phyloP scores from a whole-genome alignment of 2,113 vertebrate genomes.

The Neogobius melanostomus region DNA sequence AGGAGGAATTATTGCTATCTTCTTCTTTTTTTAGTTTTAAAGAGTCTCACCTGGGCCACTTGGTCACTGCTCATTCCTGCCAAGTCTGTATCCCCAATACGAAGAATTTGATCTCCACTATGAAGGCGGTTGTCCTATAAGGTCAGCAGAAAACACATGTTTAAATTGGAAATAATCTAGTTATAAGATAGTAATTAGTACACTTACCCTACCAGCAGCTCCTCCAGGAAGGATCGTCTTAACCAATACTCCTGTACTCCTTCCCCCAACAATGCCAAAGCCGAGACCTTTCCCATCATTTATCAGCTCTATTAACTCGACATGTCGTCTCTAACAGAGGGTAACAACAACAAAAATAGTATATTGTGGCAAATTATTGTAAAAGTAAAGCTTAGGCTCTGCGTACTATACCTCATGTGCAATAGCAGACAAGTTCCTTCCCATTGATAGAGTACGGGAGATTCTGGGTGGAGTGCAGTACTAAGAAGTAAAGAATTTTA shows the following conservation, averaged over 20 bases:
- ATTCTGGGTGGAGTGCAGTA: constrained; percentile 73
- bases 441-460: constrained; percentile 68
- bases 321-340: constrained; percentile 75
- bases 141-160: neutral
- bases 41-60: constrained; percentile 83
- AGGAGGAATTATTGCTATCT: no score
- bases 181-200: neutral
- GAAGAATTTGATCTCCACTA: constrained; percentile 92
- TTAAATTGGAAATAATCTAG: neutral
- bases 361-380: neutral
- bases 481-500: constrained; percentile 47
- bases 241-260: constrained; percentile 90
- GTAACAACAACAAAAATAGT: neutral
- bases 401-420: constrained; percentile 62
- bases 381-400: neutral
- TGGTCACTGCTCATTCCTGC: constrained; percentile 91
- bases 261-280: constrained; percentile 94
- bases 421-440: constrained; percentile 68
- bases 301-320: constrained; percentile 90
- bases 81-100: constrained; percentile 89
- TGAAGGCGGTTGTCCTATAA: constrained; percentile 85
- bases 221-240: constrained; percentile 95
- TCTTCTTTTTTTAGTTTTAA: neutral
- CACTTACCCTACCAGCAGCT: constrained; percentile 86
- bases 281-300: constrained; percentile 95